These are phyloP conservation scores for Bucorvus abyssinicus DNA, from an alignment of 2,797 vertebrate genomes.

Conservation along the genomic window DNA sequence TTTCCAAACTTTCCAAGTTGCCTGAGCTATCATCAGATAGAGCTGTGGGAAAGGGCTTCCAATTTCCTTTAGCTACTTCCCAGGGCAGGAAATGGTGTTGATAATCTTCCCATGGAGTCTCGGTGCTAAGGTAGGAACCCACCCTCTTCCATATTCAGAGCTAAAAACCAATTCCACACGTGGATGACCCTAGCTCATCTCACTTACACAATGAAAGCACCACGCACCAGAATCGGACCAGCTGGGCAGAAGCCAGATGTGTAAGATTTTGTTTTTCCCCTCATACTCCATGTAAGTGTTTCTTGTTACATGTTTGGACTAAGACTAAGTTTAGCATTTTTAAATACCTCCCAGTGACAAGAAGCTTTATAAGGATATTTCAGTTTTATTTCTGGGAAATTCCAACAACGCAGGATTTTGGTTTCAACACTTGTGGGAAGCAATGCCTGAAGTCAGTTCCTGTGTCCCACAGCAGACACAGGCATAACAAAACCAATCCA, in stretches of 20 bases:
- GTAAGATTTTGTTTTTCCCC: not conserved
- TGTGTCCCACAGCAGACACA: not conserved
- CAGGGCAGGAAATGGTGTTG: not conserved
- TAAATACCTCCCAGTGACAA: not conserved
- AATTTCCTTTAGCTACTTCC: not conserved
- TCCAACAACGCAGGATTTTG: not conserved
- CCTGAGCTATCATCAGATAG: not conserved
- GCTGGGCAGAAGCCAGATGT: not conserved
- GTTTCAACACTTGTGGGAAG: not conserved
- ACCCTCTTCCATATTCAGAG: not conserved
- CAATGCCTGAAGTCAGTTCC: not conserved
- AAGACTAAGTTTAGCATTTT: slow-evolving; percentile 10
- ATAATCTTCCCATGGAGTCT: not conserved
- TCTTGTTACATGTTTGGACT: not conserved
- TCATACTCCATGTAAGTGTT: not conserved
- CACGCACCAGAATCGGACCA: not conserved
- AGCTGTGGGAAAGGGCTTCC: not conserved
- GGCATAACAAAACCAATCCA: not conserved
- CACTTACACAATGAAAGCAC: fast-evolving
- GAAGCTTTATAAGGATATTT: not conserved
- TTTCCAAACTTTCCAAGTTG: not conserved
- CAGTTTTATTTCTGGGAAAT: not conserved
- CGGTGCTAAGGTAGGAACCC: not conserved
- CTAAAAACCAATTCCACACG: not conserved
- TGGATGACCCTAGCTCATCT: not conserved